Conservation (phyloP, 1,140 invertebrate genomes). For the Bilobella aurantiaca region DNA sequence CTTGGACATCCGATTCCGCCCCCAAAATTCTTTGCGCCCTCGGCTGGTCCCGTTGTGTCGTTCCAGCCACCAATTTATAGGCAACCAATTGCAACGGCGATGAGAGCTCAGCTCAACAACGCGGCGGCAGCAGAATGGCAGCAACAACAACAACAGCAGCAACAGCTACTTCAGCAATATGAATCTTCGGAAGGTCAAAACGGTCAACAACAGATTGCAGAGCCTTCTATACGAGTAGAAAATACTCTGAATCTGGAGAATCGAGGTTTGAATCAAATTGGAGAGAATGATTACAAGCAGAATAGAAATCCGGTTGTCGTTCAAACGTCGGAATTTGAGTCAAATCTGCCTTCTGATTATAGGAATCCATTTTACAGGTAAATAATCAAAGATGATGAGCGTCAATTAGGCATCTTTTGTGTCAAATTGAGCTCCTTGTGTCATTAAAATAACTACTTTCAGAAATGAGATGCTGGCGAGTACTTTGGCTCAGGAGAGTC, state of each 20-base stretch:
- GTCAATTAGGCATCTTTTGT: not conserved
- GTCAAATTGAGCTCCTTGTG: not conserved
- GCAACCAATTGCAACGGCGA: not conserved
- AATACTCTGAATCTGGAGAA: not conserved
- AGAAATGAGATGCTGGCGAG: constrained; percentile 21
- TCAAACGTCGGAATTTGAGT: constrained; percentile 16
- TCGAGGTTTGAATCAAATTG: not conserved
- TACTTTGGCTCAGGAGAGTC: constrained; percentile 19
- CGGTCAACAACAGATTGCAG: not conserved
- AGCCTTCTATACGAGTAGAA: constrained; percentile 5
- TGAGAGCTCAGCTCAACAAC: not conserved
- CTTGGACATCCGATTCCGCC: constrained; percentile 17
- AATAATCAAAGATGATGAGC: too few relatives aligned
- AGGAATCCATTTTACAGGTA: constrained; percentile 31
- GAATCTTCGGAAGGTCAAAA: too few relatives aligned
- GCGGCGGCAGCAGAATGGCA: too few relatives aligned
- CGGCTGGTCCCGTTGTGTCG: constrained; percentile 4
- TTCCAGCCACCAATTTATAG: not conserved
- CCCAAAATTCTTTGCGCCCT: not conserved
- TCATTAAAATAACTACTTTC: not conserved
- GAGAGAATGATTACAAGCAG: not conserved
- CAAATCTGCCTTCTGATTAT: constrained; percentile 17
- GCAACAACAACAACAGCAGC: not conserved
- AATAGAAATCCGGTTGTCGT: constrained; percentile 21
- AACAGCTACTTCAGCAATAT: constrained; percentile 3